A percentile compares a stretch with the other conserved stretches of the same genome.
Evolutionary conservation across 2,888 invertebrate species (phyloP).

Genomic region (Hoplodrina blanda): DNA sequence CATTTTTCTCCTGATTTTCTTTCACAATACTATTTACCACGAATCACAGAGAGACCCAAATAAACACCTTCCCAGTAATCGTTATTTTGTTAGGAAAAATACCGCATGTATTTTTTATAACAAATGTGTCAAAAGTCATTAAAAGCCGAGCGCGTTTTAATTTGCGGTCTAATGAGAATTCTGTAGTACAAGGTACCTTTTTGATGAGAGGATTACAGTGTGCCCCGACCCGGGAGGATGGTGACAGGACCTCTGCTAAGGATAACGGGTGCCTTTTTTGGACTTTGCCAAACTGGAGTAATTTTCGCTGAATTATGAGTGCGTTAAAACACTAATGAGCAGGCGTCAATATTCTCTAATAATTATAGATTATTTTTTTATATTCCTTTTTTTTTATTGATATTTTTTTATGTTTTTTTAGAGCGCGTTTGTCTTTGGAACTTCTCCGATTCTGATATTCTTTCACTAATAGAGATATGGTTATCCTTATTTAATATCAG

Average conservation of each 20-base stretch:
- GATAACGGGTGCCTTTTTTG: background rate
- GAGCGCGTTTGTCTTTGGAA: too few species aligned
- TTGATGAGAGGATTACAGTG: constrained; percentile 34
- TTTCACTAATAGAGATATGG: too few species aligned
- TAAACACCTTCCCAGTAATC: constrained; percentile 7
- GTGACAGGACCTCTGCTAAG: constrained; percentile 5
- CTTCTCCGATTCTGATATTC: too few species aligned
- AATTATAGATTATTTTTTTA: too few species aligned
- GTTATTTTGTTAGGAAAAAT: constrained; percentile 19
- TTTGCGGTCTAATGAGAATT: constrained; percentile 50
- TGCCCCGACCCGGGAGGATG: background rate
- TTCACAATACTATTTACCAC: background rate
- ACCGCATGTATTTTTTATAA: constrained; percentile 35
- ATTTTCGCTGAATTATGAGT: too few species aligned
- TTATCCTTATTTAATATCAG: too few species aligned
- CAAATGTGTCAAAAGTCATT: constrained; percentile 46
- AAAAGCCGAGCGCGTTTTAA: constrained; percentile 43
- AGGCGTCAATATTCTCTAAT: too few species aligned
- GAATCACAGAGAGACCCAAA: background rate
- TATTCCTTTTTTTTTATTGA: too few species aligned
- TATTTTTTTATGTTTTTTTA: too few species aligned
- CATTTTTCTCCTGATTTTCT: background rate
- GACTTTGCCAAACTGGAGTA: background rate
- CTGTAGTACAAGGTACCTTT: constrained; percentile 46
- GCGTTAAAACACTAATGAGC: too few species aligned